Percentiles rank a stretch among this genome's conserved stretches.
phyloP scores from a whole-genome alignment of 2,888 invertebrate genomes.

The Drosophila trichaetosa region DNA sequence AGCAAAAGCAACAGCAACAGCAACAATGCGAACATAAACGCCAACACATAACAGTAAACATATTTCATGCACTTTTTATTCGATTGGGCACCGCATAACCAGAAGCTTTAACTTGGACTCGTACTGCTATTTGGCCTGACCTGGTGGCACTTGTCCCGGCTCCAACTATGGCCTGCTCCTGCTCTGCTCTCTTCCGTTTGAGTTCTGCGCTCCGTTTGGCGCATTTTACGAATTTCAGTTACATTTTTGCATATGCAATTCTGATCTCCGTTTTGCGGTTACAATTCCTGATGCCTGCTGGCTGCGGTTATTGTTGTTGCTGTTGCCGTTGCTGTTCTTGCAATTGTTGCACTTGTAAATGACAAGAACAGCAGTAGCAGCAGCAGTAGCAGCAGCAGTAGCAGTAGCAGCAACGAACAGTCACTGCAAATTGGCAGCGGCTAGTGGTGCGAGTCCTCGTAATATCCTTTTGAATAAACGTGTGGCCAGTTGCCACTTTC shows the following conservation, averaged over 20 bases:
- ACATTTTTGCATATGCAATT: constrained; percentile 75
- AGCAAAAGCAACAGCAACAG: constrained; percentile 28
- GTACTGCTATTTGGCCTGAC: constrained; percentile 1
- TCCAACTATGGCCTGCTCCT: constrained; percentile 1
- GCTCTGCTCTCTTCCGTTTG: constrained; percentile 8
- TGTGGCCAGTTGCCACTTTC: constrained; percentile 45
- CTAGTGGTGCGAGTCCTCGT: constrained; percentile 30
- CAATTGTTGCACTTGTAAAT: constrained; percentile 66
- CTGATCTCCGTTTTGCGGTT: constrained; percentile 73
- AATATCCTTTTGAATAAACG: constrained; percentile 73
- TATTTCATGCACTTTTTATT: constrained; percentile 71
- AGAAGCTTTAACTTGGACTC: constrained; percentile 31
- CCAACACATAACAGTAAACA: constrained; percentile 72
- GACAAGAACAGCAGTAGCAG: constrained; percentile 54
- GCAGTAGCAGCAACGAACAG: constrained; percentile 16
- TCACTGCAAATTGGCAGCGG: constrained; percentile 53
- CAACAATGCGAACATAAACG: constrained; percentile 57
- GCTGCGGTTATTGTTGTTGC: constrained; percentile 30
- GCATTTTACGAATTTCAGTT: constrained; percentile 68
- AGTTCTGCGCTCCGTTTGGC: constrained; percentile 18
- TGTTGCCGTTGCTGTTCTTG: constrained; percentile 13
- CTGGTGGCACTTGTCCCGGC: constrained; percentile 3
- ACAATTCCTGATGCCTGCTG: constrained; percentile 51
- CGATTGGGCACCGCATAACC: constrained; percentile 63
- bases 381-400: constrained; percentile 17